These are phyloP conservation scores for Ataeniobius toweri DNA, from an alignment of 2,797 vertebrate species.

Conservation along the genomic window DNA sequence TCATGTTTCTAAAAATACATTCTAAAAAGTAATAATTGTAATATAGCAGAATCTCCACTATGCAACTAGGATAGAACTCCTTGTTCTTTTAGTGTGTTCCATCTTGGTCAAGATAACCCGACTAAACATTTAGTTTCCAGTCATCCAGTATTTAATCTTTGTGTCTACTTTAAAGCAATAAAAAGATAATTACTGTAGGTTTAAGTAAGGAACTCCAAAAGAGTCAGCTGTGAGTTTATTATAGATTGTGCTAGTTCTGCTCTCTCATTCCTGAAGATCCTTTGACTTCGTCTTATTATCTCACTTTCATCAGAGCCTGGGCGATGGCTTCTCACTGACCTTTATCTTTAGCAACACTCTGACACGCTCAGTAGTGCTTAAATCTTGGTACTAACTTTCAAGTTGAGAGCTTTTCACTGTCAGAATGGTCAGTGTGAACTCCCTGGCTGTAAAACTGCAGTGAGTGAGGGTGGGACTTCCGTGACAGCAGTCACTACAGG, in stretches of 20 bases:
- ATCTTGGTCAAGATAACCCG: constrained; percentile 9
- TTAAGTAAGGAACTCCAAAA: not conserved
- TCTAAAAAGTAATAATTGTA: not conserved
- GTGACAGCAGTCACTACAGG: constrained; percentile 1
- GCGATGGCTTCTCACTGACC: constrained; percentile 26
- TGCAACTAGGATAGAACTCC: not conserved
- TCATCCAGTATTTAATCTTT: constrained; percentile 6
- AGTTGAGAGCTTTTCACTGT: constrained; percentile 21
- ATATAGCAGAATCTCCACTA: not conserved
- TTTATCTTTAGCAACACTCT: constrained; percentile 23
- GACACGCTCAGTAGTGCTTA: constrained; percentile 4
- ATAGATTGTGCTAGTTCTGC: constrained; percentile 10
- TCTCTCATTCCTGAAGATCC: constrained; percentile 15
- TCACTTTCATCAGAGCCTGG: constrained; percentile 7
- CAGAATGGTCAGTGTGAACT: constrained; percentile 12
- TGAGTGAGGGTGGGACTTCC: not conserved
- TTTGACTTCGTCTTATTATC: constrained; percentile 12
- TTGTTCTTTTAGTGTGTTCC: accelerated
- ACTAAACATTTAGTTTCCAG: constrained; percentile 11
- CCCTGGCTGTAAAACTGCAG: constrained; percentile 21
- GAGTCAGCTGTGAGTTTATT: not conserved
- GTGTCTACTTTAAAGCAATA: not conserved
- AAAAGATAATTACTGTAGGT: not conserved
- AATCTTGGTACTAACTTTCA: constrained; percentile 25
- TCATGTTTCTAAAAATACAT: not conserved